Evolutionary conservation across 2,888 invertebrate species (phyloP).

Genomic region (Tipula vernalis): DNA sequence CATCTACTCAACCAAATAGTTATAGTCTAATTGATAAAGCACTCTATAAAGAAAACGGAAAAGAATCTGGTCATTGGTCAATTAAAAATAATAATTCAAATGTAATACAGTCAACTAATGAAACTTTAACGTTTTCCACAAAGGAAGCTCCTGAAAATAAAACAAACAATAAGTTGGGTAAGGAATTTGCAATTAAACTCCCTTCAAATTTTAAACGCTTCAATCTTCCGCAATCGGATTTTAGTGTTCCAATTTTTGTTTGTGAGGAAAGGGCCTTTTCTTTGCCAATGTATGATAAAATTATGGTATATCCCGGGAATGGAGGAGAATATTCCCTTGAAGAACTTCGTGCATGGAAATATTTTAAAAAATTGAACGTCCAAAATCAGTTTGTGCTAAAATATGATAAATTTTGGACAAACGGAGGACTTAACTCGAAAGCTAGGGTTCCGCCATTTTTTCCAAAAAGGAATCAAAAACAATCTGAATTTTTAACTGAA

Average conservation of each 20-base stretch:
- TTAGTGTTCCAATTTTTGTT: slow-evolving; percentile 27
- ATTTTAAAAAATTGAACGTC: slow-evolving; percentile 21
- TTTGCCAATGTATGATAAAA: slow-evolving; percentile 29
- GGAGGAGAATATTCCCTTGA: slow-evolving; percentile 29
- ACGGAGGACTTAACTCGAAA: slow-evolving; percentile 14
- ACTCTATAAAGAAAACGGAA: slow-evolving; percentile 52
- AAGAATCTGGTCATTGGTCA: slow-evolving; percentile 59
- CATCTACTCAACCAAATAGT: slow-evolving; percentile 17
- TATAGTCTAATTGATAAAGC: slow-evolving; percentile 44
- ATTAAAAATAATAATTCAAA: slow-evolving; percentile 24
- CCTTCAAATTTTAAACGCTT: slow-evolving; percentile 22
- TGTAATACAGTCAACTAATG: background rate
- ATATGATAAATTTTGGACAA: slow-evolving; percentile 24
- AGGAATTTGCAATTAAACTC: slow-evolving; percentile 14
- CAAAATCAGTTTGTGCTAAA: slow-evolving; percentile 23
- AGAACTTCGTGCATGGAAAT: slow-evolving; percentile 27
- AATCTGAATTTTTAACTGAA: slow-evolving; percentile 13
- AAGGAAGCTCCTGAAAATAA: slow-evolving; percentile 24
- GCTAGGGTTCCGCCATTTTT: slow-evolving; percentile 31
- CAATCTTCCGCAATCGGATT: slow-evolving; percentile 25
- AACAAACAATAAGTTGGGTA: background rate
- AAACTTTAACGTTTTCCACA: slow-evolving; percentile 18
- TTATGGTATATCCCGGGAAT: slow-evolving; percentile 28
- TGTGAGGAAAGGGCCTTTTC: slow-evolving; percentile 23
- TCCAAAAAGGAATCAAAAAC: slow-evolving; percentile 20